phyloP scores from a whole-genome alignment of 2,113 vertebrate genomes.

The Andinoacara biseriatus region DNA sequence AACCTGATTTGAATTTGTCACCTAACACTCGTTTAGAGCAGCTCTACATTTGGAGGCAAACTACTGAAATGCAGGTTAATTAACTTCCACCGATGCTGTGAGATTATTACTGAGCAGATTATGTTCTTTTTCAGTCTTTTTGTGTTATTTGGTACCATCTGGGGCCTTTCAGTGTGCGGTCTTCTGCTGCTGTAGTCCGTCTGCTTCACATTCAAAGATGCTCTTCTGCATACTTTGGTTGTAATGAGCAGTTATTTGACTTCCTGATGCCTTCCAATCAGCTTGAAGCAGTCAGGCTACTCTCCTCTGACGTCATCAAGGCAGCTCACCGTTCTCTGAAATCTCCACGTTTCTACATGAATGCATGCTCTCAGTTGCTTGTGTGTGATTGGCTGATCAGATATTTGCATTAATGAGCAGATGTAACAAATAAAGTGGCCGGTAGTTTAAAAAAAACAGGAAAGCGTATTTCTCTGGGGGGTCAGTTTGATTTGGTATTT shows the following conservation, averaged over 20 bases:
- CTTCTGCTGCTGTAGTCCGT: neutral
- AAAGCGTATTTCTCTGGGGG: too few species aligned
- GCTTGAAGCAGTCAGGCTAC: neutral
- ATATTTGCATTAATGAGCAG: neutral
- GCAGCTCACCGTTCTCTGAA: too few species aligned
- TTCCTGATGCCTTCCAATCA: too few species aligned
- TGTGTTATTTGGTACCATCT: neutral
- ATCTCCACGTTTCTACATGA: neutral
- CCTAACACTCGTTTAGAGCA: neutral
- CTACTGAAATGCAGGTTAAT: neutral
- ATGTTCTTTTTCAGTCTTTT: neutral
- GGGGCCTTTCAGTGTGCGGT: neutral
- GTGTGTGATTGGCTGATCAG: neutral
- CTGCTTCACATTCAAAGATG: neutral
- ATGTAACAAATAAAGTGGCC: neutral
- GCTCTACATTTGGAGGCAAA: neutral
- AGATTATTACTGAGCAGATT: neutral
- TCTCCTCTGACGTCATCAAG: too few species aligned
- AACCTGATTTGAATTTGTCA: rapidly evolving
- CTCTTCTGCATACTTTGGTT: neutral
- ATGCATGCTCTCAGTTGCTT: neutral
- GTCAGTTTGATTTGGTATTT: neutral
- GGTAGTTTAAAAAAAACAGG: too few species aligned
- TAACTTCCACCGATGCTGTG: too few species aligned
- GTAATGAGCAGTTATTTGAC: too few species aligned